A percentile compares a stretch with the other conserved stretches of the same genome.
Conservation (phyloP, 2,113 vertebrate genomes). For the Oncorhynchus keta region DNA sequence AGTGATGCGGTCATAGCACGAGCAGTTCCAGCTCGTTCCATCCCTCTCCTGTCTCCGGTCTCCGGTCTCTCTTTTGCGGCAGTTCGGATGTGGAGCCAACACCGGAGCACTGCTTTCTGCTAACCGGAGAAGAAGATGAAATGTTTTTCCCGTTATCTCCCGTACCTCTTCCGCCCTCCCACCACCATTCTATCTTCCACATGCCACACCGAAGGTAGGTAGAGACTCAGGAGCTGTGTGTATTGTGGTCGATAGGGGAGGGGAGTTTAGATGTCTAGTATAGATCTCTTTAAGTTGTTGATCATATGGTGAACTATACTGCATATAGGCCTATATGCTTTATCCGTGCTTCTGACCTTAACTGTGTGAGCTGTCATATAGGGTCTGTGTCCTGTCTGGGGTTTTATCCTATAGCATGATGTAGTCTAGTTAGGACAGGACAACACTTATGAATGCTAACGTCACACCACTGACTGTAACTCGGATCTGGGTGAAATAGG, state of each 20-base stretch:
- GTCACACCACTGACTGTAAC: no score
- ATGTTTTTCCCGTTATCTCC: slow-evolving; percentile 96
- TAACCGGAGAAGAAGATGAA: slow-evolving; percentile 85
- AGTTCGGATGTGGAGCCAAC: slow-evolving; percentile 74
- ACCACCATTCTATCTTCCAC: slow-evolving; percentile 90
- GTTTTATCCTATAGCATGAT: no score
- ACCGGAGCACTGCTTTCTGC: slow-evolving; percentile 56
- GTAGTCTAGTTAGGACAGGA: no score
- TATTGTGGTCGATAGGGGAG: slow-evolving; percentile 8
- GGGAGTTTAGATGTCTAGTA: no score
- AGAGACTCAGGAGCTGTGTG: slow-evolving; percentile 53
- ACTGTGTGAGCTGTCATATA: no score
- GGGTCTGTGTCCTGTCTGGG: no score
- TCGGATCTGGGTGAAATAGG: no score
- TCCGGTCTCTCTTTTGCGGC: slow-evolving; percentile 54
- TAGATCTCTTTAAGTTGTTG: no score
- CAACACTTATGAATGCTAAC: no score
- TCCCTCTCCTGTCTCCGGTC: slow-evolving; percentile 50
- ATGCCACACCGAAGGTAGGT: slow-evolving; percentile 93
- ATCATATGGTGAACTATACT: no score
- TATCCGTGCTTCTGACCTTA: no score
- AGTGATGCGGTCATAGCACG: slow-evolving; percentile 77
- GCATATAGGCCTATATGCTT: no score
- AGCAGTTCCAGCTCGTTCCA: slow-evolving; percentile 51
- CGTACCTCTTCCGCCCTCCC: slow-evolving; percentile 92